Percentiles rank a stretch among this genome's conserved stretches.
These are phyloP conservation scores for Anticlea derivata DNA, from an alignment of 2,888 invertebrate species.

Conservation along the genomic window DNA sequence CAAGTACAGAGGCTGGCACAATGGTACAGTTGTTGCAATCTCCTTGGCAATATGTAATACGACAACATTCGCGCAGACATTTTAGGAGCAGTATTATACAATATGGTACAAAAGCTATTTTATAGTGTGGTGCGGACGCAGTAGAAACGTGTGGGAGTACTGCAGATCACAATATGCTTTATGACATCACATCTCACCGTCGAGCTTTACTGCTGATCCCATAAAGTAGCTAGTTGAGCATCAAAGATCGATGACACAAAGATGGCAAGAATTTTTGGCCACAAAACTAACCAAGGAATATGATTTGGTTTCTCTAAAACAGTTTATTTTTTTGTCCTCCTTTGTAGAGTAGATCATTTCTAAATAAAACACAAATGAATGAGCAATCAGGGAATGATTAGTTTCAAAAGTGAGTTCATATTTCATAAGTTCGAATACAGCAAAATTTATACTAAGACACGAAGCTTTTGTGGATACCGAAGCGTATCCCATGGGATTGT, in stretches of 20 bases:
- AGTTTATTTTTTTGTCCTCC: too few species aligned
- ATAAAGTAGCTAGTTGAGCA: neutral
- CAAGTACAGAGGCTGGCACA: constrained; percentile 64
- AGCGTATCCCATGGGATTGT: constrained; percentile 1
- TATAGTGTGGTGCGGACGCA: constrained; percentile 38
- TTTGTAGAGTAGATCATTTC: too few species aligned
- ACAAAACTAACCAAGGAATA: too few species aligned
- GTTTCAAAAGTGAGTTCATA: neutral
- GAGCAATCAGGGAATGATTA: too few species aligned
- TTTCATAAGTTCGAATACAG: neutral
- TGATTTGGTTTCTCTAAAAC: too few species aligned
- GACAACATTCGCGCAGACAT: constrained; percentile 53
- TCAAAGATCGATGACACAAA: too few species aligned
- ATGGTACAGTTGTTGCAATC: constrained; percentile 56
- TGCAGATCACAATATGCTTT: constrained; percentile 28
- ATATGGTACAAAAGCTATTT: constrained; percentile 41
- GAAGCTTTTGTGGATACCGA: constrained; percentile 10
- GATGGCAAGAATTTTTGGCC: too few species aligned
- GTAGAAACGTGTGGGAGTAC: constrained; percentile 30
- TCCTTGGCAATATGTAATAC: constrained; percentile 54
- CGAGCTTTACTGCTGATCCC: constrained; percentile 10
- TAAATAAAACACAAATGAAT: too few species aligned
- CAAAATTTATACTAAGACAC: constrained; percentile 9
- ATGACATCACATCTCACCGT: constrained; percentile 30
- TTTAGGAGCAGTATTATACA: constrained; percentile 47